Conservation (phyloP, 1,140 invertebrate genomes). For the Listronotus bonariensis region DNA sequence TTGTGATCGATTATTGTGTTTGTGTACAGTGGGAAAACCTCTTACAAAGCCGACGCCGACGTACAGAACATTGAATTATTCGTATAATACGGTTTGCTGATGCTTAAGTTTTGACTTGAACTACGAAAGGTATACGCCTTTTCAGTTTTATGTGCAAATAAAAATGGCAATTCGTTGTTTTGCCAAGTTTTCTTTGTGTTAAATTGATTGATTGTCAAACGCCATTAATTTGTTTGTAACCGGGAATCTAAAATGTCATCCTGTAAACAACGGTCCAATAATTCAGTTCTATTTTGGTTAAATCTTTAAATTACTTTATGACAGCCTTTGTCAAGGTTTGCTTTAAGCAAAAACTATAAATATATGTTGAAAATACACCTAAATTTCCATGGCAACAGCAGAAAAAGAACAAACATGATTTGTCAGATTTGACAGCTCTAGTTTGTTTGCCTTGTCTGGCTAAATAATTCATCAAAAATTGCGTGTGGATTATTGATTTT, state of each 20-base stretch:
- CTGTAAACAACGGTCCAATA: constrained; percentile 45
- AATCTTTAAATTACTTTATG: neutral
- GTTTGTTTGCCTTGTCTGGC: constrained; percentile 8
- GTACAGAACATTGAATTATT: constrained; percentile 42
- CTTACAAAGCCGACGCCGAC: constrained; percentile 53
- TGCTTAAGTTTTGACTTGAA: constrained; percentile 37
- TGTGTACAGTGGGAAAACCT: constrained; percentile 51
- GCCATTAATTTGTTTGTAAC: constrained; percentile 53
- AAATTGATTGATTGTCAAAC: constrained; percentile 49
- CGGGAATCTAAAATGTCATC: constrained; percentile 55
- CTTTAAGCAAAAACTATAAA: neutral
- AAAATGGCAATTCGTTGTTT: constrained; percentile 23
- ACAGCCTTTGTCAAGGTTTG: neutral
- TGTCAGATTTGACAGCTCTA: constrained; percentile 1
- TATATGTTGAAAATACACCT: neutral
- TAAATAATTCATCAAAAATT: neutral
- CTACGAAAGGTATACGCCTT: constrained; percentile 46
- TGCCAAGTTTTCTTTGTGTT: constrained; percentile 50
- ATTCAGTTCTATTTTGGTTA: constrained; percentile 19
- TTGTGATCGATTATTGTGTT: constrained; percentile 53
- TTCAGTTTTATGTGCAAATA: constrained; percentile 15
- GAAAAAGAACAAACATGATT: constrained; percentile 5
- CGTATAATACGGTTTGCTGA: constrained; percentile 50
- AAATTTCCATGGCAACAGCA: constrained; percentile 11
- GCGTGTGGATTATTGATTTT: constrained; percentile 4